phyloP scores from a whole-genome alignment of 2,888 invertebrate genomes.

The Andrena minutula region DNA sequence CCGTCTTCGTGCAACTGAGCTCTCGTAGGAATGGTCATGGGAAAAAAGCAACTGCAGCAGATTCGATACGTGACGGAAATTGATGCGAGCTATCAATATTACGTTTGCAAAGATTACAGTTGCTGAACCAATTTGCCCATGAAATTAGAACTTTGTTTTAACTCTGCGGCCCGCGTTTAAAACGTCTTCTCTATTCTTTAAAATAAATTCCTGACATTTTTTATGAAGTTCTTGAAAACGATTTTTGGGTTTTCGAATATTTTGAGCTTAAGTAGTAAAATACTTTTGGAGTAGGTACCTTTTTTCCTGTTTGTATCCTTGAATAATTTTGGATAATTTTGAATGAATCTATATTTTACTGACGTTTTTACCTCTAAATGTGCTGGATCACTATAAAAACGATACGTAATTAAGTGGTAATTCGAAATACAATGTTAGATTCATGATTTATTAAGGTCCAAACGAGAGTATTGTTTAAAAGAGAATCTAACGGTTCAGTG shows the following conservation, averaged over 20 bases:
- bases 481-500: constrained; percentile 35
- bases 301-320: no score
- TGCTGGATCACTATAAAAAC: background rate
- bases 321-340: background rate
- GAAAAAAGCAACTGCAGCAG: background rate
- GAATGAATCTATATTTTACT: background rate
- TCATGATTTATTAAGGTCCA: background rate
- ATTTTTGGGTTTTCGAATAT: no score
- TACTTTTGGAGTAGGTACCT: no score
- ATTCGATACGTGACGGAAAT: background rate
- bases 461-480: background rate
- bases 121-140: background rate
- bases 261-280: no score
- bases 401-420: background rate
- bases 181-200: no score
- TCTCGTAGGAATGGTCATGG: background rate
- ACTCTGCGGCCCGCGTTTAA: no score
- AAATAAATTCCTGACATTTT: no score
- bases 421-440: background rate
- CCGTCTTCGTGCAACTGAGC: background rate
- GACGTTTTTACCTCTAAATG: background rate
- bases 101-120: background rate
- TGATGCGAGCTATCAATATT: background rate
- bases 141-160: no score
- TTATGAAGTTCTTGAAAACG: no score